These are phyloP conservation scores for Willowsia nigromaculata DNA, from an alignment of 2,888 invertebrate species.

Conservation along the genomic window DNA sequence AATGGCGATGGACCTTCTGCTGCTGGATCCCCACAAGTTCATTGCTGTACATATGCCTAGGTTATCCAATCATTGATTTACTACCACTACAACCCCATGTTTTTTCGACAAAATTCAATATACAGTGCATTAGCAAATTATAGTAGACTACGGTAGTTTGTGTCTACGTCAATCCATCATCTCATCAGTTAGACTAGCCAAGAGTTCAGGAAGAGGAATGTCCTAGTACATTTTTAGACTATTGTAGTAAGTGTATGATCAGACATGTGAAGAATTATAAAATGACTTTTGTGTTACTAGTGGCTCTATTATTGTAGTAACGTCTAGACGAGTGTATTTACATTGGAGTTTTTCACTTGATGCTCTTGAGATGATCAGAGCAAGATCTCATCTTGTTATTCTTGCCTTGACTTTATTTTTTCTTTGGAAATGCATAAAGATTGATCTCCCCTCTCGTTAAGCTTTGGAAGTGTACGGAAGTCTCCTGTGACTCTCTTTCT, in stretches of 20 bases:
- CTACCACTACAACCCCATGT: too few species aligned
- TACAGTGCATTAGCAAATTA: neutral
- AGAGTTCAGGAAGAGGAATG: neutral
- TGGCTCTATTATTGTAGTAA: neutral
- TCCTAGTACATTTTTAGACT: neutral
- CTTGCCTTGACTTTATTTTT: constrained; percentile 50
- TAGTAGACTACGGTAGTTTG: neutral
- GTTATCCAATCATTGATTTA: too few species aligned
- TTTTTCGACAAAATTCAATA: too few species aligned
- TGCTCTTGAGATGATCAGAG: constrained; percentile 44
- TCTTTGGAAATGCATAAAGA: neutral
- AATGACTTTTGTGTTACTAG: neutral
- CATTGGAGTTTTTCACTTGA: constrained; percentile 23
- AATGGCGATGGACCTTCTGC: too few species aligned
- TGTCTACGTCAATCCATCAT: constrained; percentile 39
- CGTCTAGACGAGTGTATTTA: neutral
- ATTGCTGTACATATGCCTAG: too few species aligned
- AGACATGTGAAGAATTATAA: constrained; percentile 53
- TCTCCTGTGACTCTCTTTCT: neutral
- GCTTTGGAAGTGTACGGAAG: neutral
- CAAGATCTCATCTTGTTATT: constrained; percentile 39
- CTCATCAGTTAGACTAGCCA: neutral
- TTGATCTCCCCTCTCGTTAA: neutral
- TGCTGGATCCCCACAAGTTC: too few species aligned
- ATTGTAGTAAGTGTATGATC: neutral